Conservation (phyloP, 2,797 vertebrate species). For the Lepilemur septentrionalis region DNA sequence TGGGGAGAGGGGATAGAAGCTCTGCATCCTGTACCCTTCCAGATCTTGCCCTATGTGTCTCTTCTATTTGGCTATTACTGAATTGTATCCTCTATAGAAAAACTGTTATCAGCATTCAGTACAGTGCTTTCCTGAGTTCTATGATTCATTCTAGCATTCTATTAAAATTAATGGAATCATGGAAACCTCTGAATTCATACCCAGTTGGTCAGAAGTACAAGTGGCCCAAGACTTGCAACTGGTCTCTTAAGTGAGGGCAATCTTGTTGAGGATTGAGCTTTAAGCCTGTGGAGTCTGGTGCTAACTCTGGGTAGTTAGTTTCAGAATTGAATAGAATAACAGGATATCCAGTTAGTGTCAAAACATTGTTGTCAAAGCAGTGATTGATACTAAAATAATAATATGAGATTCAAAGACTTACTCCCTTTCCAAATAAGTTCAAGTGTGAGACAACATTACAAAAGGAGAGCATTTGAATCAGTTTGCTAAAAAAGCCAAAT, state of each 20-base stretch:
- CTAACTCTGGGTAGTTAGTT: not conserved
- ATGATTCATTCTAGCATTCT: not conserved
- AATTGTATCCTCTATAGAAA: not conserved
- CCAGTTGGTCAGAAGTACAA: not conserved
- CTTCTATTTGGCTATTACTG: not conserved
- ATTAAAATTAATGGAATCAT: not conserved
- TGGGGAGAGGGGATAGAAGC: not conserved
- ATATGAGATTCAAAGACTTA: not conserved
- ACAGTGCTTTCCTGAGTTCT: not conserved
- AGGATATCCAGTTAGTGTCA: not conserved
- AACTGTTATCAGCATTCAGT: not conserved
- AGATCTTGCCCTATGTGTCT: not conserved
- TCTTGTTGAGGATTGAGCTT: not conserved
- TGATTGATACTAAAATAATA: not conserved
- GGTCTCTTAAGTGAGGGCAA: not conserved
- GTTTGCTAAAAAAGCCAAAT: not conserved
- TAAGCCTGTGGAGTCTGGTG: not conserved
- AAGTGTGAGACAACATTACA: not conserved
- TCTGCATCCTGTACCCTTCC: not conserved
- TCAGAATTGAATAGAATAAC: not conserved
- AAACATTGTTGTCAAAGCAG: not conserved
- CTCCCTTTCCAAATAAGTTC: not conserved
- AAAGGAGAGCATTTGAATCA: not conserved
- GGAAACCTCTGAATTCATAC: not conserved
- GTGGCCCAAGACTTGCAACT: not conserved